phyloP scores from a whole-genome alignment of 2,888 invertebrate genomes.

The Meiosimyza decipiens region DNA sequence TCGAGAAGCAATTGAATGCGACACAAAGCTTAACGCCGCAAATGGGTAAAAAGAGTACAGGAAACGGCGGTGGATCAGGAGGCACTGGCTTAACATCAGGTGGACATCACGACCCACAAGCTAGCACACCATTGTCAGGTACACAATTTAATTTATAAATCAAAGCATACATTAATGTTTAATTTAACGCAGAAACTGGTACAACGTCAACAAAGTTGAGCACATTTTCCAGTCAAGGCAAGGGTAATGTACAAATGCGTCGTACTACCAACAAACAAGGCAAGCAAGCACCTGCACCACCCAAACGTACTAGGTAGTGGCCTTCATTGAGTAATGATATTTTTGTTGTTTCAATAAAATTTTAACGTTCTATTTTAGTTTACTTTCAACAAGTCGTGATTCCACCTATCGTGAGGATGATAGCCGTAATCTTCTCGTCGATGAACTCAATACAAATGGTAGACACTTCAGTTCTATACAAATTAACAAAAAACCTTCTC shows the following conservation, averaged over 20 bases:
- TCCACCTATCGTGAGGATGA: conserved; percentile 68
- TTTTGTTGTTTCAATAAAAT: conserved; percentile 4
- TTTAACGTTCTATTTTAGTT: conserved; percentile 47
- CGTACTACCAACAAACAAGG: conserved; percentile 88
- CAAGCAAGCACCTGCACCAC: conserved; percentile 94
- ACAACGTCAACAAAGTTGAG: conserved; percentile 71
- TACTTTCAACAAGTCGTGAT: conserved; percentile 66
- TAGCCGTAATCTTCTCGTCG: conserved; percentile 61
- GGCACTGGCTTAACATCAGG: conserved; percentile 48
- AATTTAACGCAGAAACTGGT: conserved; percentile 64
- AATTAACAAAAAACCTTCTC: conserved; percentile 35
- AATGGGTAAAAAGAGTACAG: conserved; percentile 66
- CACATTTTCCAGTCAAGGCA: conserved; percentile 73
- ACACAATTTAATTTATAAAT: conserved; percentile 37
- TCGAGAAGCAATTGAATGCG: conserved; percentile 91
- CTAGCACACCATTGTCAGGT: conserved; percentile 66
- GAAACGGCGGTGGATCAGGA: conserved; percentile 46
- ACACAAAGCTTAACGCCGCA: conserved; percentile 66
- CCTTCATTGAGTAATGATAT: background rate
- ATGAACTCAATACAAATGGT: conserved; percentile 66
- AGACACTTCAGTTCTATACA: conserved; percentile 50
- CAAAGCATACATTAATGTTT: conserved; percentile 5
- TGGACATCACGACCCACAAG: conserved; percentile 62
- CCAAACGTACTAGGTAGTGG: conserved; percentile 88
- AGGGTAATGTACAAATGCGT: conserved; percentile 83